Percentiles rank a stretch among this genome's conserved stretches.
phyloP scores from a whole-genome alignment of 30 jellyfish, hydroid and myxozoan genomes.

The Aurelia aurita region DNA sequence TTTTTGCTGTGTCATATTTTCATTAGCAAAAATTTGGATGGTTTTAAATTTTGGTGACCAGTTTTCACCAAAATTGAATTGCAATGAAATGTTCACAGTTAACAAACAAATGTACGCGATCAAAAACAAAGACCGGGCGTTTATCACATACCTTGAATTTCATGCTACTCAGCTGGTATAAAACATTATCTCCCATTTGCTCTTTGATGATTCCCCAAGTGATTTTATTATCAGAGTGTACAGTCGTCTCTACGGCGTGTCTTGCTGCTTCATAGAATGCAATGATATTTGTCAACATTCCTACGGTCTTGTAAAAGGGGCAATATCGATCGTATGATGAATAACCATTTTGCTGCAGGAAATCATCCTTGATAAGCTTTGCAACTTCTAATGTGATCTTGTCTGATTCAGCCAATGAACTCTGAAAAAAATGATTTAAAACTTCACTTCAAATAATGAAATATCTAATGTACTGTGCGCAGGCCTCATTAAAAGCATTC shows the following conservation, averaged over 20 bases:
- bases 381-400: slow-evolving; percentile 99
- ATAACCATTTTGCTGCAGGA: slow-evolving; percentile 99
- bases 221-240: slow-evolving; percentile 94
- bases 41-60: too few relatives aligned
- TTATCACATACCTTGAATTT: slow-evolving; percentile 88
- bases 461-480: too few relatives aligned
- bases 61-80: too few relatives aligned
- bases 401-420: slow-evolving; percentile 99
- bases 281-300: slow-evolving; percentile 91
- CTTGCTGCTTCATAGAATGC: slow-evolving; percentile 98
- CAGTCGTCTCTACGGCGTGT: slow-evolving; percentile 96
- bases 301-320: slow-evolving; percentile 99
- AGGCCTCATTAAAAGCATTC: too few relatives aligned
- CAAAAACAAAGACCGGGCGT: background rate
- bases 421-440: slow-evolving; percentile 28
- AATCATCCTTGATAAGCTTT: slow-evolving; percentile 95
- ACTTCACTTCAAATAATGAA: too few relatives aligned
- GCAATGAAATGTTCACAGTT: too few relatives aligned
- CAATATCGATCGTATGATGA: slow-evolving; percentile 98
- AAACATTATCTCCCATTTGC: slow-evolving; percentile 95
- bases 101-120: background rate
- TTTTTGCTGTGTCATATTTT: too few relatives aligned
- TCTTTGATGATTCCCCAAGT: slow-evolving; percentile 99
- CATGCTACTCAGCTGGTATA: slow-evolving; percentile 96
- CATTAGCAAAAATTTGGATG: too few relatives aligned